Evolutionary conservation across 2,888 invertebrate species (phyloP), one percentile per base, ranked within the genome.

Genomic region (Polydrusus tereticollis): DNA sequence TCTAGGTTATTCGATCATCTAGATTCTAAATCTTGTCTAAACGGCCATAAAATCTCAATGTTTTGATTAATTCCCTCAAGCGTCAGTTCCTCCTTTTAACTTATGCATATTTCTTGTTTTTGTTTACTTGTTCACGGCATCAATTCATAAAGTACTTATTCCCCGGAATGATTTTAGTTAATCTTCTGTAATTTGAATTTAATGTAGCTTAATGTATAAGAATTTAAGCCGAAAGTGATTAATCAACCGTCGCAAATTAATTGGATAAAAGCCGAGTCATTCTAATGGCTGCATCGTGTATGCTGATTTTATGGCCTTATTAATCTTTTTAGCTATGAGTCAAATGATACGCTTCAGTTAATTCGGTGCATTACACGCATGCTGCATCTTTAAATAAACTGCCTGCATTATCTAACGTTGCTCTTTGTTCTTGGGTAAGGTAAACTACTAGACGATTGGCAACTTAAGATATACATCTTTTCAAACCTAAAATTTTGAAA

Each of bases 211-310:
- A 68, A 68, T 67, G 67, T 67, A 73, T 65, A 72, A 59, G 52
- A 74, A 74, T 75, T 69, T 72, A 75, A 74, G 74, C 77, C 73
- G 73, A 72, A 77, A 75, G 69, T 73, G 73, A 74, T 77, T 69
- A 74, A 69, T 74, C 58, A 72, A 62, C 33, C 58, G 67, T 67
- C 70, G 62, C 69, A 68, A 63, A 69, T 63, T 63, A 69, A 69
- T 69, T 63, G 63, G 63, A 69, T 69, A 69, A 69, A 64, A 52
- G 21, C 57, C 14, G 8, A 60, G 47, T 47, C 20, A 18, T 12
- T 63, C 63, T 69, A 69, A 69, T 69, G 63, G 62, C 20, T 26
- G 60, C 50, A 36, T 60, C 58, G 41, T 57, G 33, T 67, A 45
- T 43, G 23, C 14, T 43, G 47, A 41, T 67, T 67, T 67, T 67